phyloP scores from a whole-genome alignment of 2,888 invertebrate genomes.

The Apamea anceps region DNA sequence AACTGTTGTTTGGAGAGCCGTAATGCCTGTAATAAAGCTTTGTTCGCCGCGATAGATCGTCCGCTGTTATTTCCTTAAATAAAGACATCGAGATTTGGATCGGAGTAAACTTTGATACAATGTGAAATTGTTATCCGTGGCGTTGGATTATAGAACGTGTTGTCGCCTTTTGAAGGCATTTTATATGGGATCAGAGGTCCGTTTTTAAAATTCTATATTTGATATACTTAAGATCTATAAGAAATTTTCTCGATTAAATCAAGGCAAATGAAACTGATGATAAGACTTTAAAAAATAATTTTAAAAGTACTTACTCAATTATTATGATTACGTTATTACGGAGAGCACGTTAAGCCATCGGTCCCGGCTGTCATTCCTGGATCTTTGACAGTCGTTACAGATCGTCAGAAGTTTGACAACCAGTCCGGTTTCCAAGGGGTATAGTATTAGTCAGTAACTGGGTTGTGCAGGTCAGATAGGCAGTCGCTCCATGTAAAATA shows the following conservation, averaged over 20 bases:
- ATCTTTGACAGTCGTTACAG: background rate
- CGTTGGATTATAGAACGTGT: conserved; percentile 4
- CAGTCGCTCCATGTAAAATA: background rate
- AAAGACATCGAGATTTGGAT: conserved; percentile 75
- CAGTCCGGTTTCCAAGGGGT: background rate
- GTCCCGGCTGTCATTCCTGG: background rate
- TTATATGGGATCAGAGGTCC: background rate
- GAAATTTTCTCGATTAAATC: background rate
- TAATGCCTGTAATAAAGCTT: conserved; percentile 63
- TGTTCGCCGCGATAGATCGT: conserved; percentile 63
- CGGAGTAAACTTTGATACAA: conserved; percentile 50
- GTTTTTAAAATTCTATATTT: background rate
- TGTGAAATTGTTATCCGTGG: conserved; percentile 32
- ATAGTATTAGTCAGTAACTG: background rate
- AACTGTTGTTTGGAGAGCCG: conserved; percentile 64
- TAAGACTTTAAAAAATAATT: background rate
- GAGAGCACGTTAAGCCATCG: background rate
- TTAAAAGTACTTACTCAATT: background rate
- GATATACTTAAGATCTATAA: background rate
- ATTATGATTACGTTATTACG: background rate
- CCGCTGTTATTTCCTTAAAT: conserved; percentile 72
- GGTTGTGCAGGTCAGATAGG: background rate
- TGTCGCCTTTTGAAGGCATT: background rate
- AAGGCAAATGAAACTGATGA: background rate
- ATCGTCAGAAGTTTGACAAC: background rate